Percentiles rank a stretch among this genome's conserved stretches.
Evolutionary conservation across 2,888 invertebrate genomes (phyloP).

Genomic region (Belgica antarctica): DNA sequence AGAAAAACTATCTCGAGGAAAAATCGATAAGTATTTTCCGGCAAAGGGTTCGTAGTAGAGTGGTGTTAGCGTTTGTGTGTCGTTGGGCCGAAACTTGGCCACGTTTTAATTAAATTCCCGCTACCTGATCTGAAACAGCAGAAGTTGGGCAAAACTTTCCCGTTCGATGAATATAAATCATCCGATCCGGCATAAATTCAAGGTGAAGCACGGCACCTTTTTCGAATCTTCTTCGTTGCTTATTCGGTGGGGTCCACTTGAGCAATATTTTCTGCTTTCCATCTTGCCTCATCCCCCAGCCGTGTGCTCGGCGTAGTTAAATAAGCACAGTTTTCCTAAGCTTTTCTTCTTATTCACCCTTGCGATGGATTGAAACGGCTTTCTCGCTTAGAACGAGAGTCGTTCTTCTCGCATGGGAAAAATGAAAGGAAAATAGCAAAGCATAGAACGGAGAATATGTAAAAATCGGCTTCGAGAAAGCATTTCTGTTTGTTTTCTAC

Average conservation of each 20-base stretch:
- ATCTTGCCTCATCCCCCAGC: background rate
- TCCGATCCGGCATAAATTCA: background rate
- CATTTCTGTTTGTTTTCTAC: background rate
- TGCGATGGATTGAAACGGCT: background rate
- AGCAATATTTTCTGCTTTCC: background rate
- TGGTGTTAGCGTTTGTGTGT: too few species aligned
- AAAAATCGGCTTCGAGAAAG: background rate
- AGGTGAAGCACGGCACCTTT: background rate
- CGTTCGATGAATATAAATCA: slow-evolving; percentile 6
- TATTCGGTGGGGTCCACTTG: background rate
- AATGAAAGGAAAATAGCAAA: too few species aligned
- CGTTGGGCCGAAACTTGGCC: too few species aligned
- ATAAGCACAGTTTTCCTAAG: background rate
- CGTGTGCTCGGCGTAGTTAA: too few species aligned
- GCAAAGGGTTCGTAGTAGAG: slow-evolving; percentile 21
- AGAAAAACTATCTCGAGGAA: slow-evolving; percentile 24
- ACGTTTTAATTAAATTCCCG: too few species aligned
- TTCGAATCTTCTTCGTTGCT: background rate
- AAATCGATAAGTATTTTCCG: slow-evolving; percentile 42
- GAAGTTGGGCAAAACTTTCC: too few species aligned
- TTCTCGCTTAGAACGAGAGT: background rate
- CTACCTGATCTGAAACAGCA: too few species aligned
- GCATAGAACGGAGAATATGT: too few species aligned
- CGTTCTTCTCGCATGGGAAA: background rate
- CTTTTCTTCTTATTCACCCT: background rate